A percentile compares a stretch with the other conserved stretches of the same genome.
phyloP scores from a whole-genome alignment of 2,888 invertebrate species.

The Rotaria macrura region DNA sequence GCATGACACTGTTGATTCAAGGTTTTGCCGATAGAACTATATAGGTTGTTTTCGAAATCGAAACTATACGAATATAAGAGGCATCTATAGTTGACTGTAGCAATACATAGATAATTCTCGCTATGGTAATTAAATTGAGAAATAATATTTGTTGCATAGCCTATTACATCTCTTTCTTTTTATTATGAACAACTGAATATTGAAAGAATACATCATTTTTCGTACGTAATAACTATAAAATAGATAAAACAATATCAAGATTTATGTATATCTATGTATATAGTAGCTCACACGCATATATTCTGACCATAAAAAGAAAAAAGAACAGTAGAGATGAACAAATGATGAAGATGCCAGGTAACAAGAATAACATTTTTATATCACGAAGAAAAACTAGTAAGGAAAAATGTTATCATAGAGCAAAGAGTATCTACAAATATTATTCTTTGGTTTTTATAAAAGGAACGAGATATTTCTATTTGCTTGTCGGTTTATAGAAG shows the following conservation, averaged over 20 bases:
- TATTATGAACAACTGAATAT: neutral
- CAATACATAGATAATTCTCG: no score
- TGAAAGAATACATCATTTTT: neutral
- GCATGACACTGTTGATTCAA: no score
- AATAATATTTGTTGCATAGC: no score
- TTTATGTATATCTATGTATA: neutral
- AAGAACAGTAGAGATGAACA: neutral
- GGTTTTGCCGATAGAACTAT: no score
- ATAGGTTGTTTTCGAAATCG: no score
- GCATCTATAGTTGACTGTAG: no score
- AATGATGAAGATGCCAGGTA: neutral
- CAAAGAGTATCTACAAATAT: neutral
- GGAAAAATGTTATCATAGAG: neutral
- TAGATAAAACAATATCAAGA: neutral
- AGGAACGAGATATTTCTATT: neutral
- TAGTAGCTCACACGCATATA: neutral
- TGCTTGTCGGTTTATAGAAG: constrained; percentile 75
- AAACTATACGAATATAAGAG: no score
- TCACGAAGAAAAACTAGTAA: neutral
- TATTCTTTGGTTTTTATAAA: neutral
- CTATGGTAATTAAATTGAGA: no score
- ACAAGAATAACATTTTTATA: neutral
- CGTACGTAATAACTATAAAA: neutral
- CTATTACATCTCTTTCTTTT: neutral
- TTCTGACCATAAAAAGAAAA: neutral